Conservation (phyloP, 2,113 vertebrate genomes). For the Notothenia coriiceps region DNA sequence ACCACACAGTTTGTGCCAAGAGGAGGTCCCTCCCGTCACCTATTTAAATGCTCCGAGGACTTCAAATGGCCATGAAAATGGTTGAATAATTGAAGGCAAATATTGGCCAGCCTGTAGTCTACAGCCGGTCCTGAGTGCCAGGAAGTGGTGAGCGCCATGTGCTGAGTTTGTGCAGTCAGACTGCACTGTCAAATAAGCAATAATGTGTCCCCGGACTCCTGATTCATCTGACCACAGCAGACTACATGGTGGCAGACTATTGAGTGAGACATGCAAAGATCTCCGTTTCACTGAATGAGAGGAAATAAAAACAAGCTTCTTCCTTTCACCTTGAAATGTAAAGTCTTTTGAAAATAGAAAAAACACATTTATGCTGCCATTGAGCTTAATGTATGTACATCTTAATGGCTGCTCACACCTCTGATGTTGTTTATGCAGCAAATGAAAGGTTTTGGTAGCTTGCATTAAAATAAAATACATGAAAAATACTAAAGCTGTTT, state of each 20-base stretch:
- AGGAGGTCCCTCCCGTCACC: constrained; percentile 58
- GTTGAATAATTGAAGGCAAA: constrained; percentile 84
- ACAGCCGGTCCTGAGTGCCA: constrained; percentile 79
- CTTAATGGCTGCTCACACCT: constrained; percentile 58
- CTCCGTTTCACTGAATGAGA: constrained; percentile 70
- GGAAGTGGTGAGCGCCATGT: constrained; percentile 81
- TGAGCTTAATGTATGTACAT: constrained; percentile 76
- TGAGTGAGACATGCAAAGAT: constrained; percentile 80
- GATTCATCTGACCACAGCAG: constrained; percentile 85
- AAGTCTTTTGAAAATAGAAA: constrained; percentile 25
- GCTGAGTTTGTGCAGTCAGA: constrained; percentile 84
- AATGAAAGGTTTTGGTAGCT: constrained; percentile 62
- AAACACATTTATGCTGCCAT: constrained; percentile 28
- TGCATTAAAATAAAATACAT: constrained; percentile 72
- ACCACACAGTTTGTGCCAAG: constrained; percentile 49
- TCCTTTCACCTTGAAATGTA: constrained; percentile 75
- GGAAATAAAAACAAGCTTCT: constrained; percentile 56
- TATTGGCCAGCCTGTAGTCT: constrained; percentile 79
- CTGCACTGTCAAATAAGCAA: constrained; percentile 86
- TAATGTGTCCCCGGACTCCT: constrained; percentile 85
- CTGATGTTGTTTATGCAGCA: constrained; percentile 69
- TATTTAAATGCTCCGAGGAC: constrained; percentile 70
- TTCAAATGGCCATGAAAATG: constrained; percentile 81
- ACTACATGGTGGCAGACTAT: constrained; percentile 86
- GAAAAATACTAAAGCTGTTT: constrained; percentile 76